phyloP scores from a whole-genome alignment of 92 coral and sea anemone species.

The Zoanthus solanderi region DNA sequence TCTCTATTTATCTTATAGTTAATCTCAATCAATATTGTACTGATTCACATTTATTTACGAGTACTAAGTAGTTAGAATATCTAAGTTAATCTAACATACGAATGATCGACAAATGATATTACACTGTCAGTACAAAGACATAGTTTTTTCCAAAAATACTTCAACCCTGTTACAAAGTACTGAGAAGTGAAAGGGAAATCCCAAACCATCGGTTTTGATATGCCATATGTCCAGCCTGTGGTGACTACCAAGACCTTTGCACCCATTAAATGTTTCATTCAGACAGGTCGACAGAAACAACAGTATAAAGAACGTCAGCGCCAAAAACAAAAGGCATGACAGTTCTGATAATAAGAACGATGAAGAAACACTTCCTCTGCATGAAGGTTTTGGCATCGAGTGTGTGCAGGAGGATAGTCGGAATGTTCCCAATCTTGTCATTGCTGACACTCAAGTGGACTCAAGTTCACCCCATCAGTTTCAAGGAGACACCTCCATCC shows the following conservation, averaged over 20 bases:
- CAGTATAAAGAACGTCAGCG: too few relatives aligned
- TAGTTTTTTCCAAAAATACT: too few relatives aligned
- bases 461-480: neutral
- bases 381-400: neutral
- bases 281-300: too few relatives aligned
- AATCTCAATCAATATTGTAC: too few relatives aligned
- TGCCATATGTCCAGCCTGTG: neutral
- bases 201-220: neutral
- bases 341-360: neutral
- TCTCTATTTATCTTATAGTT: too few relatives aligned
- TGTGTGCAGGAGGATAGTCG: neutral
- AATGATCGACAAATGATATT: too few relatives aligned
- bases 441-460: neutral
- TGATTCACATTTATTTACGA: too few relatives aligned
- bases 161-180: neutral
- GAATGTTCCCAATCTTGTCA: neutral
- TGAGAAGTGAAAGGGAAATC: neutral
- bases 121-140: too few relatives aligned
- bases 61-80: too few relatives aligned
- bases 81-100: too few relatives aligned
- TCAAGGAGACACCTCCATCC: neutral
- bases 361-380: neutral
- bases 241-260: neutral
- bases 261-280: too few relatives aligned
- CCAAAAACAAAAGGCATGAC: neutral